Base-by-base conservation (phyloP, 2,113 vertebrate genomes). In the Pterocles orientalis region DNA sequence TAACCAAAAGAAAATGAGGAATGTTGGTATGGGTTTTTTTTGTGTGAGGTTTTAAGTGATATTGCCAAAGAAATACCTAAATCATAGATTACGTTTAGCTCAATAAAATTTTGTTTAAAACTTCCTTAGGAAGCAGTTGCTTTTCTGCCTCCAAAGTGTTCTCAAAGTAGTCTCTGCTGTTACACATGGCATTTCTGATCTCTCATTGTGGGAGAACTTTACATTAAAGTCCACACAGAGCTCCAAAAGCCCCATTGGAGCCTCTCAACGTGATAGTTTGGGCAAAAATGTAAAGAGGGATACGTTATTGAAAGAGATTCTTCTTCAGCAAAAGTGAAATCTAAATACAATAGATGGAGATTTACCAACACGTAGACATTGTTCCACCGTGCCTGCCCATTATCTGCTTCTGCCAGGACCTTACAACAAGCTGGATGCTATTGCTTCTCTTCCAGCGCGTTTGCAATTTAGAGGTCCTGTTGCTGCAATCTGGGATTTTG, bases 131-230 rank as follows among this genome's bases (percentile, higher is more conserved):
- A 93, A 95, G 96, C 68, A 82, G 82, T 84, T 91, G 64, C 43
- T 89, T 36, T 91, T 85, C 68, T 86, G 75, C 86, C 64, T 91
- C 83, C 72, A 72, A 95, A 93, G 51, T 50, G 41, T 75, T 95
- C 89, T 97, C 97, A 94, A 33, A 94, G 91, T 91, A 94, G 50
- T 66, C 45, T 95, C 84, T 87, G 68, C 70, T 88, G 94, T 91
- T 90, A 92, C 81, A 91, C 36, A 50, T 29, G 54, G 71, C 25
- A 66, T 64, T 95, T 97, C 83, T 93, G 92, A 86, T 93, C 68
- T 83, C 68, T 93, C 86, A 56, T 83, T 86, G 81, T 33, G 18
- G 92, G 90, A 95, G 33, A 92, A 75, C 68, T 93, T 93, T 51
- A 92, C 69, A 96, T 85, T 58, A 93, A 87, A 95, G 86, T 66